Conservation (phyloP, 2,888 invertebrate genomes). For the Trilocha varians region DNA sequence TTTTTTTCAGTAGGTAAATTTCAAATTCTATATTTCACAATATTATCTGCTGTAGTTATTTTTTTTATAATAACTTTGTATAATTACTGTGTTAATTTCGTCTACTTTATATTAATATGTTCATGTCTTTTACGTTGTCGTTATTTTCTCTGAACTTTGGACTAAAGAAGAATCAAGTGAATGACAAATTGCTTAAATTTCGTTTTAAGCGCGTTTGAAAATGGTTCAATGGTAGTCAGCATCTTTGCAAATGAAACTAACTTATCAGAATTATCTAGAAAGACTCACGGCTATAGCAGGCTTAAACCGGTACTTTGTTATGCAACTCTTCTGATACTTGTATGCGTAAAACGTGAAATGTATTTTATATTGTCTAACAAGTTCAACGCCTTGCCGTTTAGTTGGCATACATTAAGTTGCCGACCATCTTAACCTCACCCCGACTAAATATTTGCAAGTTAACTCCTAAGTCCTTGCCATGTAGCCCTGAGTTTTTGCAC, state of each 20-base stretch:
- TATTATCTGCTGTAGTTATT: no score
- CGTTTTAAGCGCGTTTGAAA: no score
- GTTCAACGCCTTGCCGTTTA: slow-evolving; percentile 23
- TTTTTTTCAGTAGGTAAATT: no score
- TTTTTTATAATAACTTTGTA: no score
- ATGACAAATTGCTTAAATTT: no score
- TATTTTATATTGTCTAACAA: slow-evolving; percentile 12
- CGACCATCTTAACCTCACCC: slow-evolving; percentile 17
- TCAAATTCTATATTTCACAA: no score
- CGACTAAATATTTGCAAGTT: slow-evolving; percentile 25
- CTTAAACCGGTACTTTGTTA: slow-evolving; percentile 35
- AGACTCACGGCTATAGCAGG: slow-evolving; percentile 16
- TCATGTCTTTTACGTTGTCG: no score
- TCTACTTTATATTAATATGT: no score
- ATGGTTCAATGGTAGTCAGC: no score
- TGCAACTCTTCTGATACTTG: slow-evolving; percentile 27
- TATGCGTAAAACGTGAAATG: slow-evolving; percentile 16
- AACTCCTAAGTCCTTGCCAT: slow-evolving; percentile 42
- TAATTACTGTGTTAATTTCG: no score
- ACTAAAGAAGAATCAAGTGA: no score
- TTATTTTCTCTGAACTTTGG: no score
- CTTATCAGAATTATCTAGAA: slow-evolving; percentile 11
- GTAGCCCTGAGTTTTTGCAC: slow-evolving; percentile 34
- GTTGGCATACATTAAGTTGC: slow-evolving; percentile 16
- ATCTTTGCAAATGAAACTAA: slow-evolving; percentile 12